A percentile compares a stretch with the other conserved stretches of the same genome.
phyloP scores from a whole-genome alignment of 2,797 vertebrate genomes.

The Gobionotothen gibberifrons region DNA sequence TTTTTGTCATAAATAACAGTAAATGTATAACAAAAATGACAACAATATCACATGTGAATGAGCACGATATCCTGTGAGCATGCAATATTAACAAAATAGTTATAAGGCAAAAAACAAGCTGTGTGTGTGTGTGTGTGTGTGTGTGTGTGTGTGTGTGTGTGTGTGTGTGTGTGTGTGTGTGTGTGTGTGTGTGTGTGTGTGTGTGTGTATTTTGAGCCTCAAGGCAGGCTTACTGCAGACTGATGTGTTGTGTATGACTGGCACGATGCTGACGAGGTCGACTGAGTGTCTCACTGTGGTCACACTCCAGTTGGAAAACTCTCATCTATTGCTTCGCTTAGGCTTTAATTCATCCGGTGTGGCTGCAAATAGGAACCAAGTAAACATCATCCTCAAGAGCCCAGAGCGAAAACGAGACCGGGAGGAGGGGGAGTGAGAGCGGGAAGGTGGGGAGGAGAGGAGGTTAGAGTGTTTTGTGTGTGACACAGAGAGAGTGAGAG shows the following conservation, averaged over 20 bases:
- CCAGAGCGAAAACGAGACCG: slow-evolving; percentile 63
- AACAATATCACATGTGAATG: too few relatives aligned
- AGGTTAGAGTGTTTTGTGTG: slow-evolving; percentile 65
- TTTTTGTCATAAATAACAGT: too few relatives aligned
- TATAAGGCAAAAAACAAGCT: not conserved
- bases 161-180: not conserved
- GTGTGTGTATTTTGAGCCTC: slow-evolving; percentile 40
- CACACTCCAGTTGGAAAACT: slow-evolving; percentile 39
- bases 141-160: slow-evolving; percentile 36
- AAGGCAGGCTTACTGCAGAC: slow-evolving; percentile 40
- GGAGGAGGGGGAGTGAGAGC: slow-evolving; percentile 30
- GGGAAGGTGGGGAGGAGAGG: slow-evolving; percentile 25
- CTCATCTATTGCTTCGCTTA: slow-evolving; percentile 15
- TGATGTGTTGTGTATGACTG: slow-evolving; percentile 51
- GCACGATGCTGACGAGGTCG: slow-evolving; percentile 53
- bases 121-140: slow-evolving; percentile 39
- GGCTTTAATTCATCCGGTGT: slow-evolving; percentile 51
- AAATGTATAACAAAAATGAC: too few relatives aligned
- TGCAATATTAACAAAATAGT: too few relatives aligned
- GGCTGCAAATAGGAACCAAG: slow-evolving; percentile 65
- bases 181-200: slow-evolving; percentile 2
- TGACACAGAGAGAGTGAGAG: slow-evolving; percentile 62
- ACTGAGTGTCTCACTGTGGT: slow-evolving; percentile 40
- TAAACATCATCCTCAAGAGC: slow-evolving; percentile 68
- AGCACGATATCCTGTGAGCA: too few relatives aligned